A percentile compares a stretch with the other conserved stretches of the same genome.
These are phyloP conservation scores for Tangara arthus DNA, from an alignment of 2,797 vertebrate species.

Conservation along the genomic window DNA sequence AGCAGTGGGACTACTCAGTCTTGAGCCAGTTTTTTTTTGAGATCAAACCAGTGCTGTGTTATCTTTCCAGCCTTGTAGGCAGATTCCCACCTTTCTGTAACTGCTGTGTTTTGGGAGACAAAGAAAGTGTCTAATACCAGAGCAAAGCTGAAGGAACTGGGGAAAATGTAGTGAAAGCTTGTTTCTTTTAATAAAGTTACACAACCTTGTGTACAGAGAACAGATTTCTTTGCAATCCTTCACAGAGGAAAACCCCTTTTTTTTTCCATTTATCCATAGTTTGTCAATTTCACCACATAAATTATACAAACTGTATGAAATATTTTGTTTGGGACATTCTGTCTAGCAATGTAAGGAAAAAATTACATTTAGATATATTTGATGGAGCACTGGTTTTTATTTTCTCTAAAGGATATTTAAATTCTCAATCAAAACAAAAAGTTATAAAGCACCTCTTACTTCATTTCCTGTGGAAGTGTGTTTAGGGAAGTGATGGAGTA, in stretches of 20 bases:
- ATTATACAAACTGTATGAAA: neutral
- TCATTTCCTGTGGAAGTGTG: neutral
- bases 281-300: neutral
- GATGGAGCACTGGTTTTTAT: neutral
- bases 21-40: neutral
- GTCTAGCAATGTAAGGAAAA: neutral
- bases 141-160: neutral
- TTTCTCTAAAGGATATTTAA: neutral
- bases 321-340: neutral
- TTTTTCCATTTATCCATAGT: neutral
- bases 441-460: neutral
- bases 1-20: neutral
- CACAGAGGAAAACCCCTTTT: fast-evolving
- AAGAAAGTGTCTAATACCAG: neutral
- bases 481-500: neutral
- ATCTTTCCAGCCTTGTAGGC: neutral
- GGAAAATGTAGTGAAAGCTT: neutral
- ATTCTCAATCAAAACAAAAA: neutral
- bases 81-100: neutral
- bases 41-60: neutral
- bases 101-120: neutral
- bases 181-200: neutral
- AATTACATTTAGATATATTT: neutral
- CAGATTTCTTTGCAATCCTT: neutral
- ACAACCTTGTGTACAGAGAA: neutral